Evolutionary conservation across 2,797 vertebrate species (phyloP).

Genomic region (Phrynocephalus vlangalii): DNA sequence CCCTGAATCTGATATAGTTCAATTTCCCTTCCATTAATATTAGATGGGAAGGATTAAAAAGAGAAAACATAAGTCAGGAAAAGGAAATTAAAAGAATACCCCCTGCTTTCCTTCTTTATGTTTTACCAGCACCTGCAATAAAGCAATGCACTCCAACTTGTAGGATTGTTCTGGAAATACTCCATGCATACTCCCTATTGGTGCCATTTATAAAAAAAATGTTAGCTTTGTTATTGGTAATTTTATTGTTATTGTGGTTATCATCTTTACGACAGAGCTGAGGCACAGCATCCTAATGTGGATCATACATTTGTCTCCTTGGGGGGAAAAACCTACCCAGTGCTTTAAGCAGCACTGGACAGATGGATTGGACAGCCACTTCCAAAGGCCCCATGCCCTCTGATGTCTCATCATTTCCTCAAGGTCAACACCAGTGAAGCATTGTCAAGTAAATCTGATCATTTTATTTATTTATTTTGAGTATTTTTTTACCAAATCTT

Average conservation of each 20-base stretch:
- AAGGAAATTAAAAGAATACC: background rate
- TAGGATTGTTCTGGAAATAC: background rate
- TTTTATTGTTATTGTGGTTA: background rate
- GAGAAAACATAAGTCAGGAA: background rate
- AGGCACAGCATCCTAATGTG: background rate
- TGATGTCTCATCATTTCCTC: no score
- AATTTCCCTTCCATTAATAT: background rate
- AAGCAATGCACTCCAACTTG: background rate
- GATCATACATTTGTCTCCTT: background rate
- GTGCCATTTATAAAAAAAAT: background rate
- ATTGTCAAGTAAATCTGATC: no score
- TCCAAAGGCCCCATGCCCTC: no score
- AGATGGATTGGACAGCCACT: no score
- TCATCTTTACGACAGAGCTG: background rate
- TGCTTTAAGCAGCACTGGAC: no score
- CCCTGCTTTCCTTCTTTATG: background rate
- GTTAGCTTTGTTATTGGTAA: background rate
- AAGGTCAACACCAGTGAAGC: no score
- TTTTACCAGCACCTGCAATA: background rate
- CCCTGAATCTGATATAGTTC: background rate
- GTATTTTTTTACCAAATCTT: no score
- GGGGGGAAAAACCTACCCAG: background rate
- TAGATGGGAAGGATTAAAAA: background rate
- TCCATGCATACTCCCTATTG: background rate
- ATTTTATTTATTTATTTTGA: no score